A percentile compares a stretch with the other conserved stretches of the same genome.
phyloP scores from a whole-genome alignment of 2,113 vertebrate genomes.

The Lucifuga dentata region DNA sequence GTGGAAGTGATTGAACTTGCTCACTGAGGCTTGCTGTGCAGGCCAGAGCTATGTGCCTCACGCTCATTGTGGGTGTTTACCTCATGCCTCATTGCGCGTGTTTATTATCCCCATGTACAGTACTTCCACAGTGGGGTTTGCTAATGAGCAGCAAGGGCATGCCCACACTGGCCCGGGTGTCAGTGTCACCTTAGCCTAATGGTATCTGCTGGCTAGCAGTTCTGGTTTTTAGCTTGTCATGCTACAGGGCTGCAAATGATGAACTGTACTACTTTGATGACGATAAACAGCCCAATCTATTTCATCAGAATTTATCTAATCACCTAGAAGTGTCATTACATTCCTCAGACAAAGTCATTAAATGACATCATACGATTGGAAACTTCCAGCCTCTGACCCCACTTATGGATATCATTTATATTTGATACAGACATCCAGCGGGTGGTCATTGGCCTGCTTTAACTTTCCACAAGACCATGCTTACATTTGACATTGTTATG shows the following conservation, averaged over 20 bases:
- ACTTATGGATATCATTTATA: constrained; percentile 32
- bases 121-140: constrained; percentile 30
- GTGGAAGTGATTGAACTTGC: constrained; percentile 65
- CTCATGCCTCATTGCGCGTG: constrained; percentile 55
- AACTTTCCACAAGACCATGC: constrained; percentile 53
- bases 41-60: constrained; percentile 40
- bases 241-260: background rate
- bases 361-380: too few relatives aligned
- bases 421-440: constrained; percentile 40
- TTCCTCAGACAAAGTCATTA: background rate
- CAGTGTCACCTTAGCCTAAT: constrained; percentile 2
- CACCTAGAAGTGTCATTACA: background rate
- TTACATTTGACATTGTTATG: constrained; percentile 77
- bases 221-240: background rate
- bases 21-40: constrained; percentile 67
- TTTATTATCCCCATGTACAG: constrained; percentile 46
- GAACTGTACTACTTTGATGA: too few relatives aligned
- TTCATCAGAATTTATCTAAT: background rate
- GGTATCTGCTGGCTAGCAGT: background rate
- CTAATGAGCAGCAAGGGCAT: constrained; percentile 54
- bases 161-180: background rate
- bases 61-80: constrained; percentile 56
- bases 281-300: background rate
- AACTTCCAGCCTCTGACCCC: background rate
- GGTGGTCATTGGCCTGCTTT: constrained; percentile 58